Evolutionary conservation across 2,888 invertebrate genomes (phyloP), one percentile per base, ranked within the genome.

Genomic region (Brachylomia viminalis): DNA sequence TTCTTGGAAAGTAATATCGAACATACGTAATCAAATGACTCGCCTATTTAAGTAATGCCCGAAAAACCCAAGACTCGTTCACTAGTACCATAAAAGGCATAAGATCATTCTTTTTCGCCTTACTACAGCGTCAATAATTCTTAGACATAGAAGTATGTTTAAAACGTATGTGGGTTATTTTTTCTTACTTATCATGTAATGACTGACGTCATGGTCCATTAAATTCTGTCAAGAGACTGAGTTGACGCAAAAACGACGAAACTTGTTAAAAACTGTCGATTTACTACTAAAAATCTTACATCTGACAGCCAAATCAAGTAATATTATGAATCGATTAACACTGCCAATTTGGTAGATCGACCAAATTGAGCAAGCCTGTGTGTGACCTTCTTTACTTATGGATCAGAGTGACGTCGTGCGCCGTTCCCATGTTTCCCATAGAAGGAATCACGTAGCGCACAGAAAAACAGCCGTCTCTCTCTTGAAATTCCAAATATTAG

Each of bases 41-140:
- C 27, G 75, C 69, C 69, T 59, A 59, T 76, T 77, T 69, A 54
- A 59, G 54, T 17, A 23, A 47, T 56, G 52, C 5, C 13, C 15
- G 20, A 75, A 80, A 86, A 85, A 81, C 76, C 77, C 86, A 59
- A 71, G 86, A 84, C 81, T 68, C 33, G 66, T 62, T 59, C 33
- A 13, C 7, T 42, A 45, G 20, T 45, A 42, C 61, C 70, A 17
- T 52, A 27, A n/a, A 68, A 54, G 67, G 49, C 52, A 72, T n/a
- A 62, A 30, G 17, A 58, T 81, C 66, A 70, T 77, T 49, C 33
- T 62, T 65, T 72, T 85, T 85, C 77, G 20, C 23, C 61, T 72
- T 72, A 80, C 56, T 80, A 72, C 38, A 58, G 54, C 27, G 30
- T 66, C 62, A 76, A 49, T 72, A 52, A 52, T 80, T 84, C 80